A percentile compares a stretch with the other conserved stretches of the same genome.
These are phyloP conservation scores for Brachypterus glaber DNA, from an alignment of 2,888 invertebrate species.

Conservation along the genomic window DNA sequence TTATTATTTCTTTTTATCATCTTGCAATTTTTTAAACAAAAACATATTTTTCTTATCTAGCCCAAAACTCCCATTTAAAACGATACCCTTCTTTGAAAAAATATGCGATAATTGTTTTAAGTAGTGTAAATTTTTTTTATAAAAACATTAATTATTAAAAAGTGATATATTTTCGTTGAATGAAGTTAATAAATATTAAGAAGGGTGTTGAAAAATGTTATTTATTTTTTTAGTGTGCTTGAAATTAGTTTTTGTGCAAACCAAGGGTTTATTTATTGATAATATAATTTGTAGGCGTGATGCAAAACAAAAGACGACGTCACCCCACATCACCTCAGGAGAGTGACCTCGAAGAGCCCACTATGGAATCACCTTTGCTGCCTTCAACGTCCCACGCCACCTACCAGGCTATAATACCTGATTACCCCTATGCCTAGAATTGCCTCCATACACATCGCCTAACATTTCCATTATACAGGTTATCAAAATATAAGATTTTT, in stretches of 20 bases:
- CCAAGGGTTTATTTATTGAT: conserved; percentile 3
- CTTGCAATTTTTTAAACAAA: not conserved
- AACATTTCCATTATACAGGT: too few species aligned
- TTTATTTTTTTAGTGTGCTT: too few species aligned
- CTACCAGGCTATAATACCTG: conserved; percentile 38
- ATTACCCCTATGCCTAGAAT: too few species aligned
- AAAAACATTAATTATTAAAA: too few species aligned
- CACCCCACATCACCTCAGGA: conserved; percentile 12
- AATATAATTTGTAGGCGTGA: conserved; percentile 44
- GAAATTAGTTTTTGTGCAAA: conserved; percentile 6
- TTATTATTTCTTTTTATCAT: not conserved
- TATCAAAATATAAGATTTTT: too few species aligned
- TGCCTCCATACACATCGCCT: too few species aligned
- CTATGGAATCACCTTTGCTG: conserved; percentile 35
- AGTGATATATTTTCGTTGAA: too few species aligned
- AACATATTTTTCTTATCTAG: too few species aligned
- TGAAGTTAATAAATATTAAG: not conserved
- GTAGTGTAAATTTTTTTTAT: too few species aligned
- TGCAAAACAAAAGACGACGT: conserved; percentile 39
- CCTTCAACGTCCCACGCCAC: conserved; percentile 35
- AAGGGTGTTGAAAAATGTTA: not conserved
- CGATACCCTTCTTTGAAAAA: too few species aligned
- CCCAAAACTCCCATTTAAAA: too few species aligned
- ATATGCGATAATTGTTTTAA: too few species aligned
- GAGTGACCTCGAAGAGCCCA: conserved; percentile 19